These are phyloP conservation scores for Lichenostomus cassidix DNA, from an alignment of 2,113 vertebrate species.

Conservation along the genomic window DNA sequence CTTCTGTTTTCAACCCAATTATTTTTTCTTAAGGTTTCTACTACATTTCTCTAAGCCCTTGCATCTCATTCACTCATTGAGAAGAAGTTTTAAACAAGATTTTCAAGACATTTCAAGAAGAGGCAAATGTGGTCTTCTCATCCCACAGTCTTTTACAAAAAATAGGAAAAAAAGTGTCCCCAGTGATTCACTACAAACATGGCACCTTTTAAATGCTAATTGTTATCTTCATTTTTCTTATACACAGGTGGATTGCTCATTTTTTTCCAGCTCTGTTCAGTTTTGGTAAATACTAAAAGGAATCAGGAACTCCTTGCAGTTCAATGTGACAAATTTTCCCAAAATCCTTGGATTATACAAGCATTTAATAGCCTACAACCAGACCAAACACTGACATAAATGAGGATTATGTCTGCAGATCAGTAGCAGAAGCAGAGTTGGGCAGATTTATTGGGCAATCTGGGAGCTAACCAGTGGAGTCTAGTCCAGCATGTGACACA, in stretches of 20 bases:
- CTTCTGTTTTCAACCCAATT: background rate
- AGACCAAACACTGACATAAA: background rate
- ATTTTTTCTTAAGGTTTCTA: background rate
- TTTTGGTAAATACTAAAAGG: background rate
- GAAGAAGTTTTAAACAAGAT: background rate
- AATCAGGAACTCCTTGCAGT: background rate
- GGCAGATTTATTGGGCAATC: background rate
- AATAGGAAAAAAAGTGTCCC: rapidly evolving
- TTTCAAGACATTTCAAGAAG: background rate
- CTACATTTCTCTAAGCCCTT: background rate
- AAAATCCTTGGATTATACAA: background rate
- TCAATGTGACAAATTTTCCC: background rate
- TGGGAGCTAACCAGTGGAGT: background rate
- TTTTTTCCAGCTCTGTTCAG: background rate
- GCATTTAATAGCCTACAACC: background rate
- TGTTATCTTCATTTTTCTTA: background rate
- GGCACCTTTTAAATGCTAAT: background rate
- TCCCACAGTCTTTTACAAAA: background rate
- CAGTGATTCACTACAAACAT: background rate
- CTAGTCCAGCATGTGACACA: background rate
- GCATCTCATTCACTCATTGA: background rate
- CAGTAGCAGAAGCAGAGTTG: background rate
- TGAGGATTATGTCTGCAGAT: background rate
- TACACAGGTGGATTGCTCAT: rapidly evolving
- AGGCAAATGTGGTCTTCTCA: background rate